Evolutionary conservation across 2,797 vertebrate species (phyloP), one percentile per base, ranked within the genome.

Genomic region (Gallinago stenura): DNA sequence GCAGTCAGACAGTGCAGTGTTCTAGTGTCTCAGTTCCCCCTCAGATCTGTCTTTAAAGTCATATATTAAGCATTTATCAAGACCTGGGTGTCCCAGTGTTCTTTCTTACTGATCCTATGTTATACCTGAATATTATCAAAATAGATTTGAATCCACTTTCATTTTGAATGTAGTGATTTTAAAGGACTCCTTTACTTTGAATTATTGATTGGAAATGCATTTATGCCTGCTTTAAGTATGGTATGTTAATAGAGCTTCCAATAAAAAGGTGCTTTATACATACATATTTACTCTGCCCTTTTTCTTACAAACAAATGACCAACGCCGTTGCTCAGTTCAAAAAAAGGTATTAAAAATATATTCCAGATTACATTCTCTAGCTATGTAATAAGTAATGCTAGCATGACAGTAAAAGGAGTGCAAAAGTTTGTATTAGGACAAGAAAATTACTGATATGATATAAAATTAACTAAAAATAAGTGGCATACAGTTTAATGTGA

Each of bases 391-490:
- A 81, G 35, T 69, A 37, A 72, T 33, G 31, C 31, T 48, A 48
- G 39, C 26, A 35, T 64, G 82, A 43, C 62, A 71, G 60, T 46
- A 56, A 68, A 93, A 75, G 25, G 43, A 69, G 9, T 54, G 57
- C 61, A 81, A 91, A 89, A 43, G 35, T 33, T 72, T 78, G 4
- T 54, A 58, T 87, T n/a, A 75, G 88, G 86, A 50, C 33, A 77
- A 77, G 72, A 83, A 83, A 61, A 90, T 88, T 69, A 80, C 62
- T 64, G 35, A 45, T 30, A 43, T 3, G 30, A 51, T 90, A 54
- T 11, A 68, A 82, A 83, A 72, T 33, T 53, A 65, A 72, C 39
- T 66, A 72, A 83, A 91, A 95, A 81, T 92, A 92, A 75, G 37
- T 61, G 70, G 4, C 26, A 45, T 58, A 20, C 22, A 51, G 35